Conservation (phyloP, 2,113 vertebrate genomes). For the Strix aluco region DNA sequence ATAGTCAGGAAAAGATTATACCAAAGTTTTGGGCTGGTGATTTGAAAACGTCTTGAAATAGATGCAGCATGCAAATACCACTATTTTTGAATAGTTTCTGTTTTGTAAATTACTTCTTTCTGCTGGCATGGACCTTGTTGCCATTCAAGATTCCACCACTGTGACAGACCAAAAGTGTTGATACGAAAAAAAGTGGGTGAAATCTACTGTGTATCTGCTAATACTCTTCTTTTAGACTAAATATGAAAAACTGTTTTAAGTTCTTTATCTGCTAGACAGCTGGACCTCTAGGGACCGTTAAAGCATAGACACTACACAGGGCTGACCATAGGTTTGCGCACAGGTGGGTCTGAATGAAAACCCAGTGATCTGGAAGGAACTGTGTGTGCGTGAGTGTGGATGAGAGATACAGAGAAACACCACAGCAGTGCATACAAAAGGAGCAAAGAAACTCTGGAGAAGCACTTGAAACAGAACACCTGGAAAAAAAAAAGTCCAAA, state of each 20-base stretch:
- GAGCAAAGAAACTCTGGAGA: background rate
- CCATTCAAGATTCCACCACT: background rate
- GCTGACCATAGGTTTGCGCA: background rate
- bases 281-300: background rate
- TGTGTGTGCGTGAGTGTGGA: background rate
- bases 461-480: background rate
- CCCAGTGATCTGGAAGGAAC: background rate
- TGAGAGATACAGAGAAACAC: background rate
- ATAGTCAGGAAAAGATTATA: background rate
- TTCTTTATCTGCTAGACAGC: background rate
- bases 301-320: background rate
- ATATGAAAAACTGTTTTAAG: background rate
- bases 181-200: background rate
- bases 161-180: background rate
- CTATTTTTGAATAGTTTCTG: background rate
- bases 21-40: background rate
- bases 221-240: background rate
- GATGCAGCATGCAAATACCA: background rate
- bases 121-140: background rate
- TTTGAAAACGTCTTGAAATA: background rate
- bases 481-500: background rate
- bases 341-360: background rate
- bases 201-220: background rate
- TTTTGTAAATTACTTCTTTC: background rate
- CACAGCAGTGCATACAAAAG: background rate